Base-by-base conservation (phyloP, 2,888 invertebrate species). In the Tromatobia lineatoria region DNA sequence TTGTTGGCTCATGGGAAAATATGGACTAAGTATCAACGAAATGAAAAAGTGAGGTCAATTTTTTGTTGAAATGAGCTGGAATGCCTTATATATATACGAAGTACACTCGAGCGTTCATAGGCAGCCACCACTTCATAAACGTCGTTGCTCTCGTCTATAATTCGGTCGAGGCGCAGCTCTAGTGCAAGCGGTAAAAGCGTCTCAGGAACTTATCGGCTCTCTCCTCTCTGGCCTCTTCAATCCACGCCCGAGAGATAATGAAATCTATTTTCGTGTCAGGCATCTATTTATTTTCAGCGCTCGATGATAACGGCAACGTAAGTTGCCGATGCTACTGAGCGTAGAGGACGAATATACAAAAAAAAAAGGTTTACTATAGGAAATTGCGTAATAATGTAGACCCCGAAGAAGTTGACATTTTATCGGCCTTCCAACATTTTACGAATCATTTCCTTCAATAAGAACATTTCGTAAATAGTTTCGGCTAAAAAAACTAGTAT, bases 211-310 rank as follows among this genome's bases (percentile, higher is more conserved):
- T 88, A 88, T 90, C 89, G 85, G 70, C 67, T 54, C 57, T 79
- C 59, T 57, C 57, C 74, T 52, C 42, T 66, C 76, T 75, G 29
- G 85, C 47, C 80, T 74, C 82, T 82, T 73, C 79, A 52, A 78
- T 81, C 67, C 75, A 67, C 61, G 75, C 54, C 57, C 61, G 45
- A 64, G 73, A 80, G 85, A 83, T 84, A 85, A 87, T 82, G 82
- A 80, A 84, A 85, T 81, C 85, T 88, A 87, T 90, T 90, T 87
- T 70, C 82, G 87, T 69, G 74, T 79, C 74, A 59, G 70, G 74
- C 69, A 74, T 87, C 86, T 88, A 88, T 89, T 88, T 89, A 90
- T 88, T 90, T 88, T 88, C 85, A 81, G 87, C 86, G 78, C 86
- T 85, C 88, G 85, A 83, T 86, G 90, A 90, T 89, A 89, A 88